Conservation (phyloP, 2,113 vertebrate genomes). For the Turdus rufiventris region DNA sequence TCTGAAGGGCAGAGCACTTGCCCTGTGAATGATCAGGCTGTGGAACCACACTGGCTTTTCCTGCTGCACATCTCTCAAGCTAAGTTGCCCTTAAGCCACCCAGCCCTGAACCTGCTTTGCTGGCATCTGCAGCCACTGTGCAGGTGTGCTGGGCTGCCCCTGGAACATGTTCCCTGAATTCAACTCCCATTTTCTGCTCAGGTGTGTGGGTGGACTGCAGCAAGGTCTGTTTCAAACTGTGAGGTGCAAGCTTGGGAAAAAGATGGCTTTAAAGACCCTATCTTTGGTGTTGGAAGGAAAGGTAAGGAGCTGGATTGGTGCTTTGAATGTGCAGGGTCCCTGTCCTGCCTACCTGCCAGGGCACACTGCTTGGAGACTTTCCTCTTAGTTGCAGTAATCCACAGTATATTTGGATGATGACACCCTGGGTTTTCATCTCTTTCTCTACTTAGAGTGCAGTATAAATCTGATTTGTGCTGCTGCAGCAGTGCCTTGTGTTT, state of each 20-base stretch:
- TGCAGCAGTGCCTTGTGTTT: neutral
- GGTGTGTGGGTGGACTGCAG: neutral
- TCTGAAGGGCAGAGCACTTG: neutral
- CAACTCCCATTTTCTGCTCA: neutral
- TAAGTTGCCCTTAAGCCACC: neutral
- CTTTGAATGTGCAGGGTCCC: accelerated
- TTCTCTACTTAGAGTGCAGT: neutral
- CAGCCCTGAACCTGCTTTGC: neutral
- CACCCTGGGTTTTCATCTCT: neutral
- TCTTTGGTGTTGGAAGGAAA: neutral
- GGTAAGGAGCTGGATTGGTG: neutral
- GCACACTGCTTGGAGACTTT: neutral
- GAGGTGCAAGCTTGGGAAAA: neutral
- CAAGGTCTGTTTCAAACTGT: neutral
- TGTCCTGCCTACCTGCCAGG: neutral
- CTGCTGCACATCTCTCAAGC: neutral
- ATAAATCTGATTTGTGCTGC: neutral
- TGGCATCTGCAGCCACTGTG: neutral
- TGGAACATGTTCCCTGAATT: neutral
- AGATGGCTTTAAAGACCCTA: neutral
- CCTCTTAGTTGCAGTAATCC: neutral
- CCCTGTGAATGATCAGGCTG: neutral
- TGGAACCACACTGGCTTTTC: neutral
- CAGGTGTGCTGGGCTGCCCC: neutral
- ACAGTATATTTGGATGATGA: neutral